Evolutionary conservation across 1,140 invertebrate genomes (phyloP), one percentile per base, ranked within the genome.

Genomic region (Sminthurinus signatus): DNA sequence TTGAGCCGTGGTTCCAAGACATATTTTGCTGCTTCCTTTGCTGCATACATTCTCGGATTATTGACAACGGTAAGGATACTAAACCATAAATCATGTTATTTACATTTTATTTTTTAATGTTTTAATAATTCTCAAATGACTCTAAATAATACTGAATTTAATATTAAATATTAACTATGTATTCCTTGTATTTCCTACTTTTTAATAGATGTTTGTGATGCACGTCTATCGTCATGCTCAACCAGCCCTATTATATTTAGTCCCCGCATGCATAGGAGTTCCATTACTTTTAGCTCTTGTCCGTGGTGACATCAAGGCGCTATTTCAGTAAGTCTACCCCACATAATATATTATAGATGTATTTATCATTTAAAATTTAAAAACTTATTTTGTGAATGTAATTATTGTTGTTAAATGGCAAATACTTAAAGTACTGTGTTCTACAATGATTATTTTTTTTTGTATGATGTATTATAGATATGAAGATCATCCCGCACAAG

Each of bases 161-260:
- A n/a, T n/a, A n/a, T n/a, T n/a, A n/a, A n/a, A n/a, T n/a, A n/a
- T n/a, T n/a, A n/a, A n/a, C n/a, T n/a, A n/a, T n/a, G n/a, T n/a
- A n/a, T n/a, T n/a, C n/a, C n/a, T n/a, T n/a, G n/a, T n/a, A n/a
- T n/a, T n/a, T n/a, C n/a, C n/a, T n/a, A n/a, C n/a, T n/a, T n/a
- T n/a, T n/a, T n/a, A n/a, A n/a, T n/a, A n/a, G n/a, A 97, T 99
- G 75, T 83, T 94, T 64, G 90, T 99, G 46, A 98, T 99, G 94
- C 94, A 98, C 79, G 82, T 95, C 54, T 99, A 96, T 79, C 95
- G 96, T 77, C 94, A 98, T 80, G 95, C 95, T n/a, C 91, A 99
- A 82, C 97, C 97, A 0, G 97, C 97, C 62, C 80, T 99, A 27
- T 77, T 99, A 32, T 99, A 99, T 77, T 81, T 99, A 56, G 96